phyloP scores from a whole-genome alignment of 2,888 invertebrate genomes.

The Tinea trinotella region DNA sequence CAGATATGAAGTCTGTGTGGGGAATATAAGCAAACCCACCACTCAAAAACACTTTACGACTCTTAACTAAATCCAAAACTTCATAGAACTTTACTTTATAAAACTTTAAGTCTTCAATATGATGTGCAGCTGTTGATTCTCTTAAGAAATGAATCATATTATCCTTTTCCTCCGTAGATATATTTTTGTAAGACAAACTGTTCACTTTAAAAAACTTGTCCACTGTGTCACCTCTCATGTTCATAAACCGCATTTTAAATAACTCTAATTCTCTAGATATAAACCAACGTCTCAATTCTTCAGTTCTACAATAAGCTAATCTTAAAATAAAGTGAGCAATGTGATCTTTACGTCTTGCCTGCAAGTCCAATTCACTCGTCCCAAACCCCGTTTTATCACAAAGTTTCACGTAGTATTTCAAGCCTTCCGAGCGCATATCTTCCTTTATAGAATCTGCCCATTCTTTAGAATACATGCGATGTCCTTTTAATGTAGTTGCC shows the following conservation, averaged over 20 bases:
- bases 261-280: constrained; percentile 90
- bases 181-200: constrained; percentile 76
- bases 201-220: constrained; percentile 78
- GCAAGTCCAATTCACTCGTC: constrained; percentile 73
- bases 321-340: constrained; percentile 95
- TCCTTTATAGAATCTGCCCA: constrained; percentile 76
- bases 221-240: constrained; percentile 74
- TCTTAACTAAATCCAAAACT: constrained; percentile 87
- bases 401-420: constrained; percentile 76
- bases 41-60: constrained; percentile 83
- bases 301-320: constrained; percentile 90
- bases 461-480: constrained; percentile 76
- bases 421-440: constrained; percentile 77
- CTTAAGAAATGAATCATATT: constrained; percentile 73
- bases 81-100: constrained; percentile 90
- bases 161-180: constrained; percentile 78
- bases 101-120: constrained; percentile 76
- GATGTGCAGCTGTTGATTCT: constrained; percentile 72
- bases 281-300: constrained; percentile 91
- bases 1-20: constrained; percentile 85
- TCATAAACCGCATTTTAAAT: constrained; percentile 85
- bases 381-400: constrained; percentile 69
- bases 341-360: constrained; percentile 83
- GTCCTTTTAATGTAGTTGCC: constrained; percentile 75
- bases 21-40: constrained; percentile 92